Conservation (phyloP, 2,113 vertebrate genomes). For the Scomber japonicus region DNA sequence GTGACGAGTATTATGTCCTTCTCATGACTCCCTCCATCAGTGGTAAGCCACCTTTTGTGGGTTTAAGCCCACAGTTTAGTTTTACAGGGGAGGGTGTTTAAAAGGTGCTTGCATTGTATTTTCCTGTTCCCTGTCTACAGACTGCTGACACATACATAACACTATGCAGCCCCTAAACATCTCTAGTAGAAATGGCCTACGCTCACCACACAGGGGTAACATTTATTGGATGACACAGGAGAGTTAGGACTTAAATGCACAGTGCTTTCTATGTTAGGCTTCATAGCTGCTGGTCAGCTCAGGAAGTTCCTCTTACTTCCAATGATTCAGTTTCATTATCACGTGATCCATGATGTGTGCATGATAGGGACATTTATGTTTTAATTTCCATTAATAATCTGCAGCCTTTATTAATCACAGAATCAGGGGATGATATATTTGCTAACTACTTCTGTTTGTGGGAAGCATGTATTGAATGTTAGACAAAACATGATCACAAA, state of each 20-base stretch:
- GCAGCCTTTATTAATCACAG: not conserved
- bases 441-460: not conserved
- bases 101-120: slow-evolving; percentile 82
- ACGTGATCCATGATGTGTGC: no score
- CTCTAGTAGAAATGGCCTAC: slow-evolving; percentile 30
- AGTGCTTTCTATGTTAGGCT: not conserved
- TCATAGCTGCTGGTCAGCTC: not conserved
- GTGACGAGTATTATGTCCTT: slow-evolving; percentile 67
- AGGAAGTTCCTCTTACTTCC: not conserved
- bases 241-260: not conserved
- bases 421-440: not conserved
- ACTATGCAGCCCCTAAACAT: slow-evolving; percentile 56
- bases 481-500: not conserved
- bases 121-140: slow-evolving; percentile 67
- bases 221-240: slow-evolving; percentile 10
- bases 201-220: not conserved
- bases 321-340: not conserved
- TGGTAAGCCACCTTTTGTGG: slow-evolving; percentile 79
- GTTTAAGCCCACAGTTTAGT: slow-evolving; percentile 73
- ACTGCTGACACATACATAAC: slow-evolving; percentile 80
- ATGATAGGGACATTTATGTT: no score
- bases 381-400: not conserved
- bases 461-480: no score
- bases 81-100: slow-evolving; percentile 59
- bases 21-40: slow-evolving; percentile 48